phyloP scores from a whole-genome alignment of 1,140 invertebrate species.

The Drosophila tsacasi region DNA sequence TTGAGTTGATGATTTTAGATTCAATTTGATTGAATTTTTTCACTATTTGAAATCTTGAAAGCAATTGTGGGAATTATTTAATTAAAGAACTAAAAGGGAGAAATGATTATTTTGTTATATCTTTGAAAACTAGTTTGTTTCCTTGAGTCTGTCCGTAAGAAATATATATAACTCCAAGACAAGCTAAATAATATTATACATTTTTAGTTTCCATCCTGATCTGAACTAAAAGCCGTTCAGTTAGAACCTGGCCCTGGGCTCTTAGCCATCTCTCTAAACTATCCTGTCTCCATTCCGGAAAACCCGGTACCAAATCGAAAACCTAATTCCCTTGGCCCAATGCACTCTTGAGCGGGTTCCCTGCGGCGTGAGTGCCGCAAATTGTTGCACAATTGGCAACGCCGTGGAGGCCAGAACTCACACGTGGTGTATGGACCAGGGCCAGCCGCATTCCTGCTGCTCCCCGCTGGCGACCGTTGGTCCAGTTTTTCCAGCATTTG shows the following conservation, averaged over 20 bases:
- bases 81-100: no score
- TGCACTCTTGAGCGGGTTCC: conserved; percentile 23
- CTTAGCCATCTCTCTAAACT: not conserved
- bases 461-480: conserved; percentile 25
- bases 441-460: conserved; percentile 19
- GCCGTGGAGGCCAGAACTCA: conserved; percentile 33
- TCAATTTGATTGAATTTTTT: not conserved
- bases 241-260: not conserved
- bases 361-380: conserved; percentile 64
- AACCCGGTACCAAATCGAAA: not conserved
- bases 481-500: conserved; percentile 39
- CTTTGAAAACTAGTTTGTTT: not conserved
- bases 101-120: not conserved
- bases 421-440: conserved; percentile 30
- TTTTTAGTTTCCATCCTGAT: not conserved
- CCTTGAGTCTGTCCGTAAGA: not conserved
- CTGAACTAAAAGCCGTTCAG: not conserved
- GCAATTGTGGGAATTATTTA: no score
- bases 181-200: not conserved
- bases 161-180: not conserved
- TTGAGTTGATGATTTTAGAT: no score
- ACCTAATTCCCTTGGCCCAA: conserved; percentile 33
- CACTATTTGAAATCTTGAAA: not conserved
- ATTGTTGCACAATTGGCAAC: conserved; percentile 67
- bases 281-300: conserved; percentile 1